Conservation (phyloP, 2,113 vertebrate genomes). For the Charadrius vociferus region DNA sequence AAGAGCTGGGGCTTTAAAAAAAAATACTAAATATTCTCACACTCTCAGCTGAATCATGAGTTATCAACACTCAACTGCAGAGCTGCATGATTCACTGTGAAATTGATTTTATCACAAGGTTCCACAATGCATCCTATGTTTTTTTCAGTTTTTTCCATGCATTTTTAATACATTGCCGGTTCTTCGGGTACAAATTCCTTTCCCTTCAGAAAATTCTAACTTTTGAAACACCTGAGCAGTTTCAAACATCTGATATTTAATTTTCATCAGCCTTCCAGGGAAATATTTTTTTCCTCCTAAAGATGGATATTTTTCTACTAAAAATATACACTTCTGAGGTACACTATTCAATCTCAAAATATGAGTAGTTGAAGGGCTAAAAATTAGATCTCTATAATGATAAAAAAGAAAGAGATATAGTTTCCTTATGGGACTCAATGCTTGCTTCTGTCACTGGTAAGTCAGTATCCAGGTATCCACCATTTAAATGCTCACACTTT, state of each 20-base stretch:
- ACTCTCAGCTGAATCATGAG: slow-evolving; percentile 19
- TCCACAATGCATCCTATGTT: background rate
- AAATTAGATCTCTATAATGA: background rate
- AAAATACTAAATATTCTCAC: slow-evolving; percentile 17
- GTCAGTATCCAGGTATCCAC: background rate
- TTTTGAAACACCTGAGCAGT: slow-evolving; percentile 12
- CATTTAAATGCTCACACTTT: background rate
- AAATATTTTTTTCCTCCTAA: background rate
- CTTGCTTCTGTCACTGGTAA: background rate
- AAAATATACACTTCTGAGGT: background rate
- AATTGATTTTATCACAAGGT: slow-evolving; percentile 46
- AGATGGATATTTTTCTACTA: background rate
- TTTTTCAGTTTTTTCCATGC: background rate
- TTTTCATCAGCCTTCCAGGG: background rate
- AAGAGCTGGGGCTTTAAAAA: background rate
- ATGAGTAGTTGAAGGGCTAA: background rate
- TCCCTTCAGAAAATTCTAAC: slow-evolving; percentile 22
- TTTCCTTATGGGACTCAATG: background rate
- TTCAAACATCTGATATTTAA: slow-evolving; percentile 11
- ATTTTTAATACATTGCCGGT: slow-evolving; percentile 8
- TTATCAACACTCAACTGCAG: slow-evolving; percentile 15
- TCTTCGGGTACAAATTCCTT: slow-evolving; percentile 21
- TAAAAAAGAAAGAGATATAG: background rate
- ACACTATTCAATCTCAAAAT: background rate
- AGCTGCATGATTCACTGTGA: slow-evolving; percentile 34